Evolutionary conservation across 2,888 invertebrate genomes (phyloP), one percentile per base, ranked within the genome.

Genomic region (Nasonovia ribisnigri): DNA sequence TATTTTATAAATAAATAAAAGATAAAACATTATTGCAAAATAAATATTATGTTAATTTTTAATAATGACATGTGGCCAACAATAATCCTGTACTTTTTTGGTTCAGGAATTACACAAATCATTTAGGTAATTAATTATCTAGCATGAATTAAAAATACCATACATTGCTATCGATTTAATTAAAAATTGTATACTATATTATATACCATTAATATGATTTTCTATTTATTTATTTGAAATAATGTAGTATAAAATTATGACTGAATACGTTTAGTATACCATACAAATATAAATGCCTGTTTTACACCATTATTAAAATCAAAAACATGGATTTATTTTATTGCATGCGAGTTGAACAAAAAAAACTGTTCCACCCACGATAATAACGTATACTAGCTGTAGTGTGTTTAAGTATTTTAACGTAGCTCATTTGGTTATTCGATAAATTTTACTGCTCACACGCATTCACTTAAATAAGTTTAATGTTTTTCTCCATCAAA

Each of bases 341-440:
- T 77, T 8, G 36, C 36, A 77, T 20, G 2, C 20, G 36, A 77
- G 20, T 36, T 54, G 20, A 20, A 16, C 0, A 77, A 77, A 77
- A 54, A 57, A 77, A 36, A 20, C 8, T 8, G 8, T 77, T 77
- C 77, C 1, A 20, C 36, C 36, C 2, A 77, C 36, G n/a, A 20
- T 77, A 77, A 77, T 8, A 36, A 20, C 20, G 29, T 60, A n/a
- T 29, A 11, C 13, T 5, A 20, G n/a, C 36, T 20, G 6, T 36
- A 36, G 77, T 8, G 36, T 77, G 43, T 29, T 84, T 43, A 43
- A 84, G n/a, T 48, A 86, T 88, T 88, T 51, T 48, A 36, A 20
- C n/a, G 24, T 88, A 51, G 87, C 48, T 29, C 48, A 48, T 88
- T 88, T 48, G 8, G 46, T 88, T 88, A 88, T 88, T 48, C 48